Evolutionary conservation across 2,797 vertebrate species (phyloP).

Genomic region (Sebastes dallii): DNA sequence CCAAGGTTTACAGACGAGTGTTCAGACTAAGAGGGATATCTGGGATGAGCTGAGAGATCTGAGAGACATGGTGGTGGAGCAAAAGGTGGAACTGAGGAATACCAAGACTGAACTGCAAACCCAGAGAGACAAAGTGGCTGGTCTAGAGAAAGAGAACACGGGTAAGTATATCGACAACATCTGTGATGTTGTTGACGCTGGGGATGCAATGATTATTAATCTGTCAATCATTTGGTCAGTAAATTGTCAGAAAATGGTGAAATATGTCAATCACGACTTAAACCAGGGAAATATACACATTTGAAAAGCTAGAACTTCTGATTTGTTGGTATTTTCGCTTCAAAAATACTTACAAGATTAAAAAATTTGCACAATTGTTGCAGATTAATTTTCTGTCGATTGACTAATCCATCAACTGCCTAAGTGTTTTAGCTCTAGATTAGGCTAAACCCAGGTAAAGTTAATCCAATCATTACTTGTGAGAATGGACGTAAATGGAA

Average conservation of each 20-base stretch:
- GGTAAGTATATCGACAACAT: neutral
- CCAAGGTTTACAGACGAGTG: slow-evolving; percentile 10
- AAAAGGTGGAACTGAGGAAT: slow-evolving; percentile 9
- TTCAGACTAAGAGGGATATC: neutral
- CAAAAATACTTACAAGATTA: neutral
- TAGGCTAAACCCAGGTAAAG: neutral
- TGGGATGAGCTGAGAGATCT: slow-evolving; percentile 26
- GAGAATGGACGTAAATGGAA: neutral
- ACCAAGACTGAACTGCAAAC: slow-evolving; percentile 5
- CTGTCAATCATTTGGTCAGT: neutral
- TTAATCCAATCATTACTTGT: neutral
- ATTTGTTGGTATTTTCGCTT: neutral
- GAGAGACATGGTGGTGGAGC: slow-evolving; percentile 18
- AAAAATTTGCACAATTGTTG: too few species aligned
- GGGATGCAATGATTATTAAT: neutral
- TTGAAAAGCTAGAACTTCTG: neutral
- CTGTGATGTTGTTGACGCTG: neutral
- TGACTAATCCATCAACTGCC: too few species aligned
- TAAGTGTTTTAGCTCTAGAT: neutral
- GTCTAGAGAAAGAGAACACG: neutral
- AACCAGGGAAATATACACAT: neutral
- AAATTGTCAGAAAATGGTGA: too few species aligned
- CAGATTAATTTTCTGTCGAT: too few species aligned
- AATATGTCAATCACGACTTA: neutral
- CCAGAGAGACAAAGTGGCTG: neutral